Conservation (phyloP, 2,797 vertebrate genomes). For the Adelosebastes latens region DNA sequence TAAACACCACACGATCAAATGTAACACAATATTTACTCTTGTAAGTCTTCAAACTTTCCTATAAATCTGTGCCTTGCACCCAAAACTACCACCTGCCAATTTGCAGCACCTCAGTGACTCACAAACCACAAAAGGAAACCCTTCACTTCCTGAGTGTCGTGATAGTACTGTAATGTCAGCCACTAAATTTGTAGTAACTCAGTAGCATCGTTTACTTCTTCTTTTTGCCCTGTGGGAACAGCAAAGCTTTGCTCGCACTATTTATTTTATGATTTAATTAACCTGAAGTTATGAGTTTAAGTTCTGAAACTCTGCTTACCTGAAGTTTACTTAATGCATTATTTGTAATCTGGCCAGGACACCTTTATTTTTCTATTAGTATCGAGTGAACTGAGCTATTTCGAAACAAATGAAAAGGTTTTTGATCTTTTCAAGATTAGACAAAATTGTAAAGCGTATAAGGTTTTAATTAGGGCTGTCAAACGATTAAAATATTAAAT, state of each 20-base stretch:
- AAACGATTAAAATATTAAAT: no score
- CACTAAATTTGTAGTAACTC: background rate
- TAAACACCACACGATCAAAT: background rate
- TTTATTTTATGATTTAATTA: background rate
- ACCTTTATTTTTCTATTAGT: background rate
- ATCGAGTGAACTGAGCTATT: background rate
- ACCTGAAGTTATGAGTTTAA: background rate
- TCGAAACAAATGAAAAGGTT: background rate
- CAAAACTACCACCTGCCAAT: background rate
- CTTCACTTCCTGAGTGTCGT: background rate
- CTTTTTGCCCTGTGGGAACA: background rate
- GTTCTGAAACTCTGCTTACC: background rate
- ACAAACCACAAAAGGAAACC: conserved; percentile 25
- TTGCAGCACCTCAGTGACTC: background rate
- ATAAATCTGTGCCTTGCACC: background rate
- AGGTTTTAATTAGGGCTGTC: no score
- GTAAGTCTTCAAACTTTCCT: background rate
- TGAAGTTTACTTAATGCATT: background rate
- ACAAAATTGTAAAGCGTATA: background rate
- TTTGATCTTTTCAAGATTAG: background rate
- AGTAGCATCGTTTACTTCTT: background rate
- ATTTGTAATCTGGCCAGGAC: background rate
- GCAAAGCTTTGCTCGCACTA: background rate
- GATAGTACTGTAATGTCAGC: background rate
- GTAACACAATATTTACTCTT: background rate